phyloP scores from a whole-genome alignment of 2,888 invertebrate genomes.

The Quadriops clusia region DNA sequence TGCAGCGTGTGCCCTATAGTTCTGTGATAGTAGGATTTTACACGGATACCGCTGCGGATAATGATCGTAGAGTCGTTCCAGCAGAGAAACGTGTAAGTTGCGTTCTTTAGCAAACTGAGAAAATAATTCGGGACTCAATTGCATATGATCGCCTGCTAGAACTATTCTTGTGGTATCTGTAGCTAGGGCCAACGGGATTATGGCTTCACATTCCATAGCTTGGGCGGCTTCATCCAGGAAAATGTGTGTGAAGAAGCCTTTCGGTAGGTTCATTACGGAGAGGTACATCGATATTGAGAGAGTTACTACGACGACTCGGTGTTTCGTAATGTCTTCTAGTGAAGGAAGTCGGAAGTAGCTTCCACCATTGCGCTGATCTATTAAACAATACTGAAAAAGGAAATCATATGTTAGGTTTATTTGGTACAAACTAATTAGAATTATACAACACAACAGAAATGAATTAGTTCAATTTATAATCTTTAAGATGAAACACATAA shows the following conservation, averaged over 20 bases:
- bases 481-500: no score
- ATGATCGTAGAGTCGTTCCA: slow-evolving; percentile 66
- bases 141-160: slow-evolving; percentile 77
- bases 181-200: slow-evolving; percentile 66
- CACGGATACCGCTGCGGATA: slow-evolving; percentile 65
- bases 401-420: slow-evolving; percentile 9
- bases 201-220: slow-evolving; percentile 74
- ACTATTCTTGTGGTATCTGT: slow-evolving; percentile 61
- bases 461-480: no score
- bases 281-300: slow-evolving; percentile 66
- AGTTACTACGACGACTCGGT: slow-evolving; percentile 67
- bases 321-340: slow-evolving; percentile 55
- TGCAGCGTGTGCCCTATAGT: slow-evolving; percentile 71
- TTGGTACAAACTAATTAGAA: no score
- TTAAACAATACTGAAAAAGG: slow-evolving; percentile 55
- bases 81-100: slow-evolving; percentile 57
- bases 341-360: slow-evolving; percentile 55
- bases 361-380: slow-evolving; percentile 40
- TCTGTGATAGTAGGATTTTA: slow-evolving; percentile 68
- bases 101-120: slow-evolving; percentile 60
- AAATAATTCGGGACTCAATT: slow-evolving; percentile 71
- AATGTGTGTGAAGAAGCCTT: slow-evolving; percentile 67
- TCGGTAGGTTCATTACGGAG: slow-evolving; percentile 52
- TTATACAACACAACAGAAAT: no score
- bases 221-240: slow-evolving; percentile 80